Percentiles rank a stretch among this genome's conserved stretches.
Evolutionary conservation across 2,888 invertebrate species (phyloP).

Genomic region (Tenthredo scrophulariae): DNA sequence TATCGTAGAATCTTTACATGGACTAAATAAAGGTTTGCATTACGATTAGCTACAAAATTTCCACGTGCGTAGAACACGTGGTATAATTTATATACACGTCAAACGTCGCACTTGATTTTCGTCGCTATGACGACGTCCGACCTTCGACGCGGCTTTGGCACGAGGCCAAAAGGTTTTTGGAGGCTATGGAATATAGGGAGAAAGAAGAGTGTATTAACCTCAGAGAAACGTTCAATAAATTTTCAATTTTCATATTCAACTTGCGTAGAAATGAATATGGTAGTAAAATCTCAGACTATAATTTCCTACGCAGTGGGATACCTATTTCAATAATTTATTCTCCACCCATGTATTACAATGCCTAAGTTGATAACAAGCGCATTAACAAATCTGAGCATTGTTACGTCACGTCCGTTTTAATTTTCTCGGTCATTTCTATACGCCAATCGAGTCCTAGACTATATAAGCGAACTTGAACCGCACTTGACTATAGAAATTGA

Average conservation of each 20-base stretch:
- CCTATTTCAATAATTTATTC: not conserved
- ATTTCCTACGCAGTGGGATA: not conserved
- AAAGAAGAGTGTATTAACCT: not conserved
- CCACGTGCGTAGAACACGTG: not conserved
- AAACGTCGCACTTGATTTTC: constrained; percentile 24
- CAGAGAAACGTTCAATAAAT: not conserved
- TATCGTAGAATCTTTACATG: not conserved
- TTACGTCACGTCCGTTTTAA: constrained; percentile 37
- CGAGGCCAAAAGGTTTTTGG: not conserved
- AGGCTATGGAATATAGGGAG: not conserved
- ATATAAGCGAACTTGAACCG: not conserved
- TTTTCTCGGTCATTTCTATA: not conserved
- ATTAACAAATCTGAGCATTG: constrained; percentile 38
- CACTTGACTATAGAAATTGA: constrained; percentile 17
- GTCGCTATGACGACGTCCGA: constrained; percentile 13
- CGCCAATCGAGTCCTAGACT: constrained; percentile 11
- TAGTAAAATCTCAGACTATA: too few species aligned
- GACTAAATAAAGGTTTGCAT: not conserved
- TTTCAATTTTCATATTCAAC: not conserved
- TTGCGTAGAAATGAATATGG: too few species aligned
- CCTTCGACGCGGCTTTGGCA: constrained; percentile 25
- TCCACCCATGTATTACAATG: not conserved
- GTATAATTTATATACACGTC: not conserved
- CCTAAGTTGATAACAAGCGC: not conserved
- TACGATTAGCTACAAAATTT: not conserved